phyloP scores from a whole-genome alignment of 1,140 invertebrate species.

The Epicauta chinensis region DNA sequence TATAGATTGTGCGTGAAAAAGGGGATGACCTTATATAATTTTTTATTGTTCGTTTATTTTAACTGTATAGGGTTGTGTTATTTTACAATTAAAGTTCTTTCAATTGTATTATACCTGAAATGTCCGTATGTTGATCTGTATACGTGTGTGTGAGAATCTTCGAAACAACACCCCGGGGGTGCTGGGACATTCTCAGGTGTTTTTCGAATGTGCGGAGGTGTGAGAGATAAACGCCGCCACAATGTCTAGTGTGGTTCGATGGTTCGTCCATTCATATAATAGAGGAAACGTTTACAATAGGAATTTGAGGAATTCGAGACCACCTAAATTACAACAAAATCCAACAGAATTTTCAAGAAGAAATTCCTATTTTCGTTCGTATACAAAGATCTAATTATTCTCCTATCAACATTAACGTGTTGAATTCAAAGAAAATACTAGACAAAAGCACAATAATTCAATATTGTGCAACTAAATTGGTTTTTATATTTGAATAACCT shows the following conservation, averaged over 20 bases:
- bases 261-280: neutral
- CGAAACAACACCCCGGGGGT: conserved; percentile 13
- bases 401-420: too few species aligned
- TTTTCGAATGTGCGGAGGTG: neutral
- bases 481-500: too few species aligned
- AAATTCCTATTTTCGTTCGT: too few species aligned
- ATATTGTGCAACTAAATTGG: too few species aligned
- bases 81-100: conserved; percentile 14
- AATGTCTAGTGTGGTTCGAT: conserved; percentile 9
- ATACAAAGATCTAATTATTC: too few species aligned
- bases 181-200: conserved; percentile 33
- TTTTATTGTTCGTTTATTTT: conserved; percentile 7
- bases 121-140: too few species aligned
- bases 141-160: too few species aligned
- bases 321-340: too few species aligned
- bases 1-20: conserved; percentile 9
- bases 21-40: conserved; percentile 14
- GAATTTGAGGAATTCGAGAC: too few species aligned
- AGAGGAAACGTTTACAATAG: neutral
- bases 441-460: too few species aligned
- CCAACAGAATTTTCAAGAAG: too few species aligned
- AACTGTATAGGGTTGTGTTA: conserved; percentile 11
- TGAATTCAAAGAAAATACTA: too few species aligned
- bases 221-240: conserved; percentile 4
- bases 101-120: neutral